Evolutionary conservation across 2,113 vertebrate species (phyloP).

Genomic region (Rissa tridactyla): DNA sequence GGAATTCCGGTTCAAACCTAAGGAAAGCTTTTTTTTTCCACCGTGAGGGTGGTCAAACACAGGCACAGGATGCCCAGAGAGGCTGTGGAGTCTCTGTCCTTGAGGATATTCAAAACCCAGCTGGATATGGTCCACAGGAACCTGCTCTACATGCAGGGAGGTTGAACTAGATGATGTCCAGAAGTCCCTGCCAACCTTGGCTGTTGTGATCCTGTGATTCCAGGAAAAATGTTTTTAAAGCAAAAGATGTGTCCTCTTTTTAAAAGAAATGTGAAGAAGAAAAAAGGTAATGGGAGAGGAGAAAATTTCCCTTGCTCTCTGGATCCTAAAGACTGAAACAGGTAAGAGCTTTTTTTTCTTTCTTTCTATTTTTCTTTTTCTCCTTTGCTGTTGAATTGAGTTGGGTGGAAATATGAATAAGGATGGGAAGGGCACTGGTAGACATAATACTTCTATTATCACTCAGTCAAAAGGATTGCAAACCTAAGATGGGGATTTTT

Average conservation of each 20-base stretch:
- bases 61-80: neutral
- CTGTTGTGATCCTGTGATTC: neutral
- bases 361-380: neutral
- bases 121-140: neutral
- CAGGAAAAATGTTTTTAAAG: neutral
- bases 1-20: neutral
- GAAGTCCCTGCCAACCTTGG: neutral
- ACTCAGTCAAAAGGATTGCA: neutral
- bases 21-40: neutral
- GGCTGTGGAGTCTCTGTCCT: neutral
- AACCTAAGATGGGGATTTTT: neutral
- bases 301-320: neutral
- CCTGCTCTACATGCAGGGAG: neutral
- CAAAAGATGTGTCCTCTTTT: neutral
- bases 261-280: neutral
- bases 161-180: neutral
- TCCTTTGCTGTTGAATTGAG: neutral
- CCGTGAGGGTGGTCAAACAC: neutral
- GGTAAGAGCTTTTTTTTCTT: neutral
- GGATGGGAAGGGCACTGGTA: neutral
- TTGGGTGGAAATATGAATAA: neutral
- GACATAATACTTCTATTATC: neutral
- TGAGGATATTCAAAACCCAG: fast-evolving
- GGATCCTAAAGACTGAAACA: neutral
- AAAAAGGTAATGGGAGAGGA: neutral